These are phyloP conservation scores for Bujurquina vittata DNA, from an alignment of 2,113 vertebrate species.

Conservation along the genomic window DNA sequence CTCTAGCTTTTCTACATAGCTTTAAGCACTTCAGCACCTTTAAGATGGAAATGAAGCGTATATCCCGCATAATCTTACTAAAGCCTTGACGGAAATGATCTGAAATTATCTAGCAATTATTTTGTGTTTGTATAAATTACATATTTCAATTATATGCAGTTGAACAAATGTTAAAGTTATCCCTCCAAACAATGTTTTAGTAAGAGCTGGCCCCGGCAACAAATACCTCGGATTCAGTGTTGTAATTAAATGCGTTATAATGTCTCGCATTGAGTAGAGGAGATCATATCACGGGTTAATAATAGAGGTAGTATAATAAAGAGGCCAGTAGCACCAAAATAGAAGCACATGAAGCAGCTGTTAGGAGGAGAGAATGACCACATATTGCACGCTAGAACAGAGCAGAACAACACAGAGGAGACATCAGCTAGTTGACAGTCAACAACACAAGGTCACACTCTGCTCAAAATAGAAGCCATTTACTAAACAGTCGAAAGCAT, in stretches of 20 bases:
- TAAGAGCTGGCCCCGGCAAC: constrained; percentile 11
- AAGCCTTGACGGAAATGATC: background rate
- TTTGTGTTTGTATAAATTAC: background rate
- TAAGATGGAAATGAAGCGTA: constrained; percentile 36
- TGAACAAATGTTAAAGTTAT: background rate
- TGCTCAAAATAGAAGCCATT: constrained; percentile 71
- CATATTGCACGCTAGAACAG: constrained; percentile 51
- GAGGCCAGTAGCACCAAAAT: constrained; percentile 49
- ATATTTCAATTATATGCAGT: background rate
- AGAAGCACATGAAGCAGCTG: constrained; percentile 59
- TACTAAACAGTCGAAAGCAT: constrained; percentile 60
- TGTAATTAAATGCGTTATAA: constrained; percentile 42
- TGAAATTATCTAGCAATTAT: background rate
- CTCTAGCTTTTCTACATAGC: constrained; percentile 30
- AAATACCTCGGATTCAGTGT: constrained; percentile 4
- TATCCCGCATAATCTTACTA: constrained; percentile 6
- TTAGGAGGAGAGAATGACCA: constrained; percentile 57
- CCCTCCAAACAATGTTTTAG: background rate
- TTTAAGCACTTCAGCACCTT: constrained; percentile 20
- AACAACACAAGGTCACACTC: constrained; percentile 67
- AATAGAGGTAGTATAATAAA: constrained; percentile 55
- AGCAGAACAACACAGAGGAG: constrained; percentile 53
- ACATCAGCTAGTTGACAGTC: constrained; percentile 66
- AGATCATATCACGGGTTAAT: constrained; percentile 61
- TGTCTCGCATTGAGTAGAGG: constrained; percentile 36